Evolutionary conservation across 2,797 vertebrate genomes (phyloP), one percentile per base, ranked within the genome.

Genomic region (Garrulus glandarius): DNA sequence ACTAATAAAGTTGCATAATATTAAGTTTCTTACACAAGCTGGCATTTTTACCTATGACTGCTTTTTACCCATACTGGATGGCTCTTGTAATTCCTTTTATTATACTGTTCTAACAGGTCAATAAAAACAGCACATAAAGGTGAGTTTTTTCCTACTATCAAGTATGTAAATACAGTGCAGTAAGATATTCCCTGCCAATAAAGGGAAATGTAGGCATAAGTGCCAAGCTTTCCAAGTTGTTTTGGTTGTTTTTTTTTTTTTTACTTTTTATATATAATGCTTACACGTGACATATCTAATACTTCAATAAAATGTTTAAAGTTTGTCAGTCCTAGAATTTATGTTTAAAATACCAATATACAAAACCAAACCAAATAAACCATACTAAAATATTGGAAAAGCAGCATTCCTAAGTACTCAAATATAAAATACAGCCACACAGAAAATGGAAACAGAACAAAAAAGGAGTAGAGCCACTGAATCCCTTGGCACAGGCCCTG

Each of bases 1-100:
- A 71, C 44, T 7, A 80, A 22, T 34, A 72, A 55, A 0, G 0
- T 11, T 37, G 29, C 55, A 53, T 9, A 59, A 63, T 0, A 59
- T 6, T 34, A 69, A 37, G 37, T 56, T 65, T 39, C 32, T 52
- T 30, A 53, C 12, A 39, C 9, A 56, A 53, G 47, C 15, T 46
- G 65, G 9, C 32, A 64, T 77, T 93, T 85, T 89, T 43, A 61
- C 16, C 7, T 43, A 5, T 34, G 26, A 72, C n/a, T 47, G 36
- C 14, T 70, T 70, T 59, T 56, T 23, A 57, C 5, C 13, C 11
- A 23, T 7, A 55, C 6, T 46, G 30, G 20, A 37, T 30, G 14
- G 12, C 15, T 75, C 32, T 27, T 61, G 3, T 9, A 46, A 15
- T 5, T 23, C 0, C 59, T 63, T 82, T 83, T 44, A n/a, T 43